Evolutionary conservation across 1,140 invertebrate genomes (phyloP).

Genomic region (Drosophila truncata): DNA sequence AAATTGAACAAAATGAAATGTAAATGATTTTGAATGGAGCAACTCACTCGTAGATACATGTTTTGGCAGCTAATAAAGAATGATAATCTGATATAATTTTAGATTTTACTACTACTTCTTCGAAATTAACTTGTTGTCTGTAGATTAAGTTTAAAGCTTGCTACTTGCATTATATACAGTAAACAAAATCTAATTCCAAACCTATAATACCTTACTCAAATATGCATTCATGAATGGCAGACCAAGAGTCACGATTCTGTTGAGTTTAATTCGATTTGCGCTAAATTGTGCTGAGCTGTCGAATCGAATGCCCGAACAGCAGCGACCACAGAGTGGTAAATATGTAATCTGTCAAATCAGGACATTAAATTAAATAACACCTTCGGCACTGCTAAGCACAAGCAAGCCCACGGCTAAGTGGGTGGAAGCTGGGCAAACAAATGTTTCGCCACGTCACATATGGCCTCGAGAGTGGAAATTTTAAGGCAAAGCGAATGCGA

Average conservation of each 20-base stretch:
- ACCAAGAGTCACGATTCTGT: background rate
- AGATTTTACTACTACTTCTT: background rate
- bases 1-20: background rate
- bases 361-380: constrained; percentile 65
- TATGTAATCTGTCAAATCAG: constrained; percentile 65
- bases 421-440: constrained; percentile 13
- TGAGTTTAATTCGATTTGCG: background rate
- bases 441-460: constrained; percentile 26
- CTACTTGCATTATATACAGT: background rate
- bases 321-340: constrained; percentile 28
- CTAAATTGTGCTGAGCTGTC: background rate
- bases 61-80: background rate
- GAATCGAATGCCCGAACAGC: constrained; percentile 21
- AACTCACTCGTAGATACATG: background rate
- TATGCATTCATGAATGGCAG: background rate
- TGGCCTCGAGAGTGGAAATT: constrained; percentile 54
- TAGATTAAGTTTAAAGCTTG: too few species aligned
- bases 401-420: constrained; percentile 1
- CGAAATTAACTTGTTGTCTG: background rate
- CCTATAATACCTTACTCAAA: background rate
- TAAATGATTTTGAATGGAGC: constrained; percentile 6
- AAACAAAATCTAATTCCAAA: background rate
- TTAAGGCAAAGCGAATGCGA: constrained; percentile 25
- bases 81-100: background rate
- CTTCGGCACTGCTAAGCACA: constrained; percentile 30